Evolutionary conservation across 2,113 vertebrate species (phyloP), one percentile per base, ranked within the genome.

Genomic region (Cacatua alba): DNA sequence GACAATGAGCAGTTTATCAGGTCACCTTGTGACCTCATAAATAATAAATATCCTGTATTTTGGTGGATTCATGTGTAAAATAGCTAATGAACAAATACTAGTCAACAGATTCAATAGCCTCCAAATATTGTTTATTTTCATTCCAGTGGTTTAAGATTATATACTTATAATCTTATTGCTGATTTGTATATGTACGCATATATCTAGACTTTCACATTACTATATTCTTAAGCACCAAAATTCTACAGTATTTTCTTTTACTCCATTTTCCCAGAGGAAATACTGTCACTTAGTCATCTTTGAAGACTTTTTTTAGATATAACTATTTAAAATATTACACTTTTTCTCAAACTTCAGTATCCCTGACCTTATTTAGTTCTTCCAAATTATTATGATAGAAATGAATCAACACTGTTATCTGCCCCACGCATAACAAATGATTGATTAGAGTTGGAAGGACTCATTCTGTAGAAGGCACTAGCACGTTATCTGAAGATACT

Each of bases 401-500:
- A 70, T 7, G 41, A 90, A 31, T 59, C 39, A 31, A 74, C 74
- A 49, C 33, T 48, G 48, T 72, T 82, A 89, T 88, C 78, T 88
- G 86, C 59, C 80, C 41, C 59, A 88, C 78, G 51, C 87, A 86
- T 68, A 91, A 82, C 63, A 89, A 77, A 78, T 91, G 63, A 82
- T 80, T 69, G 83, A 82, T 92, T 77, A 52, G 43, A 80, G 8
- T 59, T 5, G 3, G 60, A 89, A 63, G 43, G 63, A 60, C 71
- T 88, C 64, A 59, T 86, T 35, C 57, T 46, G 7, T 74, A 77
- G 65, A 91, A 93, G 72, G 85, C 33, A 71, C 16, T 77, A 43
- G 14, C 4, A 2, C 51, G 20, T 60, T 86, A 75, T 53, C 76
- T 60, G 31, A 70, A 72, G 65, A 76, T 13, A 72, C 8, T 81